Percentiles rank a stretch among this genome's conserved stretches.
Evolutionary conservation across 2,797 vertebrate genomes (phyloP).

Genomic region (Salarias fasciatus): DNA sequence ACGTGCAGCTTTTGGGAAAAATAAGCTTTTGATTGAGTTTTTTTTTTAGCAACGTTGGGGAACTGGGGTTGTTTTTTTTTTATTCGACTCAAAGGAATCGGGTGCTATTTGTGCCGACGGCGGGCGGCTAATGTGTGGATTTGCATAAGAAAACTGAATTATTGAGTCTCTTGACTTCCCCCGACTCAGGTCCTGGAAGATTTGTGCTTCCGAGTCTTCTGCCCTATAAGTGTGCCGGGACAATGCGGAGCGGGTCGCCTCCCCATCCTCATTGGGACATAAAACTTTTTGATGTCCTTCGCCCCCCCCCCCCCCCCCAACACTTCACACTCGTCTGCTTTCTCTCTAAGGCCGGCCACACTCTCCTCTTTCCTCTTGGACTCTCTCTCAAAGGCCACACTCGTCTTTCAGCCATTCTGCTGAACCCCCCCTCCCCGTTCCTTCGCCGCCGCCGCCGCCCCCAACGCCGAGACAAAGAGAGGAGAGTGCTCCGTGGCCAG

Average conservation of each 20-base stretch:
- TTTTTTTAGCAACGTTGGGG: too few species aligned
- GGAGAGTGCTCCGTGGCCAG: conserved; percentile 76
- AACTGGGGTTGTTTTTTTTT: too few species aligned
- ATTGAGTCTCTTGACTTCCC: too few species aligned
- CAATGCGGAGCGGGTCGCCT: conserved; percentile 69
- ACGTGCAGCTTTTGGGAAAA: too few species aligned
- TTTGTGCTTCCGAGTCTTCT: conserved; percentile 66
- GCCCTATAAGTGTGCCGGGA: conserved; percentile 79
- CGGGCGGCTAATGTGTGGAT: too few species aligned
- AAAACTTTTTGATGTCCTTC: conserved; percentile 64
- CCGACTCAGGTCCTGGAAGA: conserved; percentile 16
- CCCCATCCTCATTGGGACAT: conserved; percentile 44
- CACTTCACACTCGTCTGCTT: conserved; percentile 36
- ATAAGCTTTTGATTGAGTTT: too few species aligned
- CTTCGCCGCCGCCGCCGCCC: neutral
- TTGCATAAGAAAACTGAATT: too few species aligned
- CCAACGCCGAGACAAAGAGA: conserved; percentile 71
- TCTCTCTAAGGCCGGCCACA: conserved; percentile 22
- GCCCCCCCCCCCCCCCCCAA: conserved; percentile 38
- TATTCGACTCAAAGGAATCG: too few species aligned
- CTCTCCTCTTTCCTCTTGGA: conserved; percentile 55
- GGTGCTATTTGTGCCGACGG: too few species aligned
- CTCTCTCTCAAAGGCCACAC: conserved; percentile 67
- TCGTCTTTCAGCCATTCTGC: conserved; percentile 65
- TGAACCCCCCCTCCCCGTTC: conserved; percentile 12